A percentile compares a stretch with the other conserved stretches of the same genome.
Conservation (phyloP, 2,797 vertebrate genomes). For the Macroramphosus scolopax region DNA sequence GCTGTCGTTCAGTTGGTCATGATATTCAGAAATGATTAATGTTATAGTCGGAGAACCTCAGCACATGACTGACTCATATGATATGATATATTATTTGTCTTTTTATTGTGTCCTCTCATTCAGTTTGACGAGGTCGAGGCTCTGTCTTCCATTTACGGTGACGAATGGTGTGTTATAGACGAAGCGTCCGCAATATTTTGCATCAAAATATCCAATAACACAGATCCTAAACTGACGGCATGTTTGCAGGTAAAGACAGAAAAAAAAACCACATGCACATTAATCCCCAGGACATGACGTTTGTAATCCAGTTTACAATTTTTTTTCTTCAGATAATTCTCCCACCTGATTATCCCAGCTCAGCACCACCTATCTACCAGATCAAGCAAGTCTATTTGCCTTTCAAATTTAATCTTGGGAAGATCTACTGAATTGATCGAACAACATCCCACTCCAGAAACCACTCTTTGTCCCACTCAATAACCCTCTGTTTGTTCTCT, state of each 20-base stretch:
- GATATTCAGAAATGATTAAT: not conserved
- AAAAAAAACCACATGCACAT: not conserved
- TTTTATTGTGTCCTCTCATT: slow-evolving; percentile 17
- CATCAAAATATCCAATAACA: slow-evolving; percentile 85
- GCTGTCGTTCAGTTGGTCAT: too few relatives aligned
- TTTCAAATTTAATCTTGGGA: slow-evolving; percentile 52
- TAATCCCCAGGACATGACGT: not conserved
- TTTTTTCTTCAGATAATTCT: slow-evolving; percentile 81
- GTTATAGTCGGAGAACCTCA: not conserved
- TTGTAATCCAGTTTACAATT: slow-evolving; percentile 8
- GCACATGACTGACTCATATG: not conserved
- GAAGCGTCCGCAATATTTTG: slow-evolving; percentile 91
- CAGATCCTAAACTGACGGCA: slow-evolving; percentile 82
- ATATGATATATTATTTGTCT: slow-evolving; percentile 5
- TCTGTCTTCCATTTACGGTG: slow-evolving; percentile 92
- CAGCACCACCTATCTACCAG: slow-evolving; percentile 93
- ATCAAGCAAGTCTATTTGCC: slow-evolving; percentile 86
- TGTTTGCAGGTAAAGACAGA: slow-evolving; percentile 89
- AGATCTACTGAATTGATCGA: slow-evolving; percentile 43
- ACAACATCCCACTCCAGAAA: slow-evolving; percentile 45
- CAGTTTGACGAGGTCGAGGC: slow-evolving; percentile 97
- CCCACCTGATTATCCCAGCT: slow-evolving; percentile 87
- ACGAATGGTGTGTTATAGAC: slow-evolving; percentile 95
- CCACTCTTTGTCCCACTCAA: slow-evolving; percentile 40
- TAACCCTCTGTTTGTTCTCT: slow-evolving; percentile 56